Percentiles rank a stretch among this genome's conserved stretches.
Conservation (phyloP, 1,140 invertebrate genomes). For the Camponotus vicinus region DNA sequence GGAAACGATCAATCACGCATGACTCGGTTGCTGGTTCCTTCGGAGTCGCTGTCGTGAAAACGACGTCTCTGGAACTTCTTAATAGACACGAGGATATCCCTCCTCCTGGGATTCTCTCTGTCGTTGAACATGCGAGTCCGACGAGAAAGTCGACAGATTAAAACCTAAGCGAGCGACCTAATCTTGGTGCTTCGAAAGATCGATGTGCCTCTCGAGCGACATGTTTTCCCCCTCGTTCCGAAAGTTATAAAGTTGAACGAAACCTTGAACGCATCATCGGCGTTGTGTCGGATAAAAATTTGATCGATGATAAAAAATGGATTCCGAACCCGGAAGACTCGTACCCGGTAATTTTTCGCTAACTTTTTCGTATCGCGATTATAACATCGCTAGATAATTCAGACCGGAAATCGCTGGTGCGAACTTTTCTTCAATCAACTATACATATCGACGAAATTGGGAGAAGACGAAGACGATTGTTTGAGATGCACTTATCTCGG, state of each 20-base stretch:
- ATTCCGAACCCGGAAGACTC: neutral
- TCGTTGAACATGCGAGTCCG: slow-evolving; percentile 44
- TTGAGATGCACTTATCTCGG: slow-evolving; percentile 23
- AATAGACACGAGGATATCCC: slow-evolving; percentile 59
- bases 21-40: slow-evolving; percentile 55
- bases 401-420: neutral
- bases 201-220: slow-evolving; percentile 34
- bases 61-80: slow-evolving; percentile 52
- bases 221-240: neutral
- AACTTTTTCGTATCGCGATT: slow-evolving; percentile 14
- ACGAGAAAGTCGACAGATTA: slow-evolving; percentile 57
- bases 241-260: slow-evolving; percentile 37
- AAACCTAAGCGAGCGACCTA: slow-evolving; percentile 53
- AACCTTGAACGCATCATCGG: slow-evolving; percentile 14
- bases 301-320: slow-evolving; percentile 45
- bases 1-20: slow-evolving; percentile 68
- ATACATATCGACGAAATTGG: neutral
- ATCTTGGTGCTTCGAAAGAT: slow-evolving; percentile 45
- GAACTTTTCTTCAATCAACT: neutral
- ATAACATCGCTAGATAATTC: slow-evolving; percentile 1
- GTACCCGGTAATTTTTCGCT: neutral
- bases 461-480: neutral
- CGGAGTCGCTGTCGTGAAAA: slow-evolving; percentile 39
- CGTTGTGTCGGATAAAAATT: slow-evolving; percentile 14
- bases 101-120: slow-evolving; percentile 34